Base-by-base conservation (phyloP, 2,113 vertebrate genomes). In the Cottus gobio region DNA sequence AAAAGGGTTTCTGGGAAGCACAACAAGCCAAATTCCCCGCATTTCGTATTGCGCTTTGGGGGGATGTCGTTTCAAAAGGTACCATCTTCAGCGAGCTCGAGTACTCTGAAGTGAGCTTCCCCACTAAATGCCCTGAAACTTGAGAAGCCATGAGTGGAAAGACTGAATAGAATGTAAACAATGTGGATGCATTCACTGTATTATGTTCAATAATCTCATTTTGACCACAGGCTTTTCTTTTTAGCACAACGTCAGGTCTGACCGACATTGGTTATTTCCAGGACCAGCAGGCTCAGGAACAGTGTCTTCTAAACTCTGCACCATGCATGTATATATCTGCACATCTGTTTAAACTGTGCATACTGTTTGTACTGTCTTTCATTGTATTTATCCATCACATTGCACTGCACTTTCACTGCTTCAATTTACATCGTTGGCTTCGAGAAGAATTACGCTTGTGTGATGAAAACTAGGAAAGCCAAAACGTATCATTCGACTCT, bases 21-120 rank as follows among this genome's bases (percentile, higher is more conserved):
- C 71, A 75, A 76, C 66, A 58, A 76, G 79, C 6, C 13, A 22
- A 42, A 71, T 34, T 62, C 39, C 20, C 11, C 57, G 46, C 18
- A 26, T 75, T 48, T 82, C 15, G 48, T 28, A 39, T 66, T 15
- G 18, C 5, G 61, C 73, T 70, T 48, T 20, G 56, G 75, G 71
- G 71, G 61, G 44, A 39, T 61, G 61, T 30, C n/a, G 44, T 20
- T 82, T 66, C 44, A 75, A 13, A 56, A 62, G 13, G 62, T 22
- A 26, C 50, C 28, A 48, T 74, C 16, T 63, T 20, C 8, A 54
- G 24, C 30, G 16, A 58, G 78, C 36, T 71, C 10, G 2, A 31
- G n/a, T 39, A 42, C 44, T 60, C 8, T 24, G 42, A 58, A 13
- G 50, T n/a, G 37, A 66, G 62, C 36, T 75, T 67, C 46, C 37